phyloP scores from a whole-genome alignment of 2,113 vertebrate genomes.

The Microcebus tavaratra region DNA sequence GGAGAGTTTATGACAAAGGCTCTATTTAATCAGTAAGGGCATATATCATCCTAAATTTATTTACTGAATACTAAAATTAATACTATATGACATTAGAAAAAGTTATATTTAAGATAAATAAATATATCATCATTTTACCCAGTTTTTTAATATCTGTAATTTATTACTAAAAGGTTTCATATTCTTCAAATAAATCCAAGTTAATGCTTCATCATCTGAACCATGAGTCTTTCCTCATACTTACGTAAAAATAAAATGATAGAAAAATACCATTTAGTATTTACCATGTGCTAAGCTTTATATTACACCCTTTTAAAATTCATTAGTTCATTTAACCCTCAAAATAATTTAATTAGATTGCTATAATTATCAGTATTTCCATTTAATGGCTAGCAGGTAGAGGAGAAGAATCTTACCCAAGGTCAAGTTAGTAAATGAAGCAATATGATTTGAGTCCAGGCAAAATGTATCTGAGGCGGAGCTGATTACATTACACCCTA shows the following conservation, averaged over 20 bases:
- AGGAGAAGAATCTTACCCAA: background rate
- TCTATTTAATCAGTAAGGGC: background rate
- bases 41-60: background rate
- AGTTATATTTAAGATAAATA: background rate
- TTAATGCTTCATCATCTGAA: background rate
- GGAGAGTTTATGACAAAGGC: background rate
- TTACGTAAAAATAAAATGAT: background rate
- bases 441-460: background rate
- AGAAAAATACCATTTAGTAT: background rate
- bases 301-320: background rate
- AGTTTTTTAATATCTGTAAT: background rate
- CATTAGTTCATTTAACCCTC: background rate
- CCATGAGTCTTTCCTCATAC: background rate
- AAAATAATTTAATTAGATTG: background rate
- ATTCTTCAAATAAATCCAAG: background rate
- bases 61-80: background rate
- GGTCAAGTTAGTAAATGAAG: background rate
- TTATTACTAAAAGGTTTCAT: background rate
- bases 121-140: background rate
- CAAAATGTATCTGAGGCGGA: background rate
- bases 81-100: background rate
- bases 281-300: background rate
- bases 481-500: background rate
- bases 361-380: background rate
- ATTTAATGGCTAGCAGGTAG: background rate